phyloP scores from a whole-genome alignment of 2,888 invertebrate genomes.

The Drosophila limbata region DNA sequence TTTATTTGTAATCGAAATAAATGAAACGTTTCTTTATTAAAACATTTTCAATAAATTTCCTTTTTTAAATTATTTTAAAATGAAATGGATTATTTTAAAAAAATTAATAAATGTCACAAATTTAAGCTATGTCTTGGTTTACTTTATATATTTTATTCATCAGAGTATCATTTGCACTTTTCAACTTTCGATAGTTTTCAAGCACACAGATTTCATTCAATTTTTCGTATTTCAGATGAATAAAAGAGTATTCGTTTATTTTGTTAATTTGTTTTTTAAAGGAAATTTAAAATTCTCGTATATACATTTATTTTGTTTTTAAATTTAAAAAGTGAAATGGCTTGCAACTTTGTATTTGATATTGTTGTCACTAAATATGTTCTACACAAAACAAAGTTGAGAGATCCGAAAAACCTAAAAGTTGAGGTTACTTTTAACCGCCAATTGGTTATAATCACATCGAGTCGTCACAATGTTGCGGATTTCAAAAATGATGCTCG shows the following conservation, averaged over 20 bases:
- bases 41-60: neutral
- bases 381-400: conserved; percentile 32
- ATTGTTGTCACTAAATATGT: conserved; percentile 65
- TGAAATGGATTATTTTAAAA: neutral
- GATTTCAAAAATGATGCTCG: conserved; percentile 74
- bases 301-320: neutral
- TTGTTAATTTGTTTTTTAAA: neutral
- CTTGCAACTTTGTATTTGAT: conserved; percentile 66
- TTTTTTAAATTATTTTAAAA: neutral
- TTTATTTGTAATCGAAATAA: neutral
- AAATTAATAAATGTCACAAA: neutral
- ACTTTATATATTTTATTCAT: conserved; percentile 12
- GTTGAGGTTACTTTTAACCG: conserved; percentile 62
- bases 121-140: neutral
- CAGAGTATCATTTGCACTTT: conserved; percentile 27
- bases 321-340: conserved; percentile 3
- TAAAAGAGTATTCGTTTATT: neutral
- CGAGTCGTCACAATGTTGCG: conserved; percentile 75
- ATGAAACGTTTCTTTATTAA: neutral
- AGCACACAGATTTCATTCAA: neutral
- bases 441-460: conserved; percentile 57
- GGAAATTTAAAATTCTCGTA: neutral
- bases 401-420: conserved; percentile 47
- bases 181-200: conserved; percentile 2
- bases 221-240: conserved; percentile 11